Evolutionary conservation across 2,888 invertebrate species (phyloP).

Genomic region (Andrena bucephala): DNA sequence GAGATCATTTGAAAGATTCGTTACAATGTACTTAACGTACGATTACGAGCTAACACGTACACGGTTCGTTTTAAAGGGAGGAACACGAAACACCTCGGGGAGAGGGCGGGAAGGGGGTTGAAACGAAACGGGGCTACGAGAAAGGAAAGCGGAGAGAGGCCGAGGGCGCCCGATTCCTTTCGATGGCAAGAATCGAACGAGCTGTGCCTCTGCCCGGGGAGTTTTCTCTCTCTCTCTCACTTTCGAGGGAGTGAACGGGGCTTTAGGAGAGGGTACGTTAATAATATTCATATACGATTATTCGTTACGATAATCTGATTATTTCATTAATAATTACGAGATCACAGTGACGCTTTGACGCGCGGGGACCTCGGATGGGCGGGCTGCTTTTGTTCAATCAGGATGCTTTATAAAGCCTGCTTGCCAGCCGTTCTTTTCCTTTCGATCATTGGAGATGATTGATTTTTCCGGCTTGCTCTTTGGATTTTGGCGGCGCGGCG

Average conservation of each 20-base stretch:
- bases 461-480: conserved; percentile 17
- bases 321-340: conserved; percentile 84
- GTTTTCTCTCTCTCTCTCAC: conserved; percentile 32
- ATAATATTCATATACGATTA: conserved; percentile 83
- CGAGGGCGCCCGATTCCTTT: conserved; percentile 15
- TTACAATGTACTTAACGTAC: conserved; percentile 72
- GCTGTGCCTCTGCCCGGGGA: conserved; percentile 17
- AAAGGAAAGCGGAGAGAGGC: conserved; percentile 45
- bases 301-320: conserved; percentile 83
- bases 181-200: conserved; percentile 45
- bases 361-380: conserved; percentile 84
- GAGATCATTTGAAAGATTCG: conserved; percentile 84
- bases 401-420: conserved; percentile 28
- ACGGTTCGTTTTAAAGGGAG: conserved; percentile 39
- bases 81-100: conserved; percentile 3
- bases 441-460: conserved; percentile 29
- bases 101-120: background rate
- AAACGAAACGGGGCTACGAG: conserved; percentile 42
- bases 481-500: conserved; percentile 10
- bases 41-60: conserved; percentile 74
- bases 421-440: background rate
- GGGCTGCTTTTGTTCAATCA: conserved; percentile 77
- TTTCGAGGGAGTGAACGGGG: conserved; percentile 20
- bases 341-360: conserved; percentile 85
- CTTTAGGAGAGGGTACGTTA: conserved; percentile 74